Percentiles rank a stretch among this genome's conserved stretches.
phyloP scores from a whole-genome alignment of 1,140 invertebrate genomes.

The Drosophila neocordata region DNA sequence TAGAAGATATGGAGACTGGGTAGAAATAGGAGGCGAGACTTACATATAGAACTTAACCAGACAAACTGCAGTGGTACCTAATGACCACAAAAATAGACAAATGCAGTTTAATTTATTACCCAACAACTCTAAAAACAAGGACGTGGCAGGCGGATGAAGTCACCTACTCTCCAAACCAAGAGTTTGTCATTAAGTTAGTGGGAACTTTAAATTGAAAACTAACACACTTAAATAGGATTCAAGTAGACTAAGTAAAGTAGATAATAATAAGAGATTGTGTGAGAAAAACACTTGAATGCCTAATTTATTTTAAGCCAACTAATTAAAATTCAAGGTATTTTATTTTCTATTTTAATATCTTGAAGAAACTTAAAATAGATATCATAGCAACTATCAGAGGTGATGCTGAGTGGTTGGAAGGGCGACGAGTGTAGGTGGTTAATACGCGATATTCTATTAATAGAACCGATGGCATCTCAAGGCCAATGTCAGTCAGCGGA shows the following conservation, averaged over 20 bases:
- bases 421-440: not conserved
- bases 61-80: slow-evolving; percentile 66
- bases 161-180: slow-evolving; percentile 16
- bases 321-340: too few relatives aligned
- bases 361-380: slow-evolving; percentile 19
- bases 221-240: not conserved
- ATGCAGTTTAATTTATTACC: slow-evolving; percentile 71
- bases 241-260: too few relatives aligned
- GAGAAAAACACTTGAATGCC: too few relatives aligned
- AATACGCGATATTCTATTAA: slow-evolving; percentile 29
- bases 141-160: not conserved
- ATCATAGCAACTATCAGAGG: not conserved
- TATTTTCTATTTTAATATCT: too few relatives aligned
- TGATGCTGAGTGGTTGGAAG: slow-evolving; percentile 6
- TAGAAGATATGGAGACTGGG: not conserved
- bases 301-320: too few relatives aligned
- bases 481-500: slow-evolving; percentile 66
- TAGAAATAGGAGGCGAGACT: not conserved
- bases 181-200: slow-evolving; percentile 2
- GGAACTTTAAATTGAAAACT: not conserved
- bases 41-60: slow-evolving; percentile 33
- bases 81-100: slow-evolving; percentile 75
- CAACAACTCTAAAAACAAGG: slow-evolving; percentile 43
- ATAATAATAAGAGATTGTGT: too few relatives aligned
- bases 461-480: slow-evolving; percentile 58